Conservation (phyloP, 1,140 invertebrate genomes). For the Coenobita brevimanus region DNA sequence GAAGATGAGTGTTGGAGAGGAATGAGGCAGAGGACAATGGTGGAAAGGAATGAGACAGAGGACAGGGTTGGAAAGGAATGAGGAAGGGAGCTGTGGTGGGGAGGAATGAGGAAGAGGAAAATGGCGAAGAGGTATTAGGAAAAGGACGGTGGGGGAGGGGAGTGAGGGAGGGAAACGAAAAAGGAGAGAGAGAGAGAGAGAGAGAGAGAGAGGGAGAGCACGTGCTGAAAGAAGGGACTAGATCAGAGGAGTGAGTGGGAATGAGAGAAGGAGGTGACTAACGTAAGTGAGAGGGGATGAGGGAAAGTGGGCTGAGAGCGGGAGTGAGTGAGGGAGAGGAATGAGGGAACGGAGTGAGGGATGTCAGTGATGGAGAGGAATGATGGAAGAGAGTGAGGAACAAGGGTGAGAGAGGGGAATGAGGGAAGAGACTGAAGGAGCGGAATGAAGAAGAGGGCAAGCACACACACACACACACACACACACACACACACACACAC, state of each 20-base stretch:
- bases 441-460: background rate
- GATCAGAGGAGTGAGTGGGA: background rate
- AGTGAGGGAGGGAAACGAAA: background rate
- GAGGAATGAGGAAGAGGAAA: no score
- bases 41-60: no score
- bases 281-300: background rate
- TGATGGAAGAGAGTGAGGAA: background rate
- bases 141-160: background rate
- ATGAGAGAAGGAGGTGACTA: background rate
- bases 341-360: background rate
- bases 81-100: no score
- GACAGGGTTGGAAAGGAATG: no score
- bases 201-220: background rate
- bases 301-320: background rate
- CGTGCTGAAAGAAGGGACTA: background rate
- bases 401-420: background rate
- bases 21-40: no score
- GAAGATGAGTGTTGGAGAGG: no score
- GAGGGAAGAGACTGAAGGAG: background rate
- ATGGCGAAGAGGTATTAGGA: no score
- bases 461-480: background rate
- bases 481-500: slow-evolving; percentile 1
- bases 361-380: background rate
- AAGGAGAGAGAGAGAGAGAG: background rate
- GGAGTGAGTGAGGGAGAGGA: slow-evolving; percentile 1